A percentile compares a stretch with the other conserved stretches of the same genome.
Evolutionary conservation across 1,140 invertebrate species (phyloP).

Genomic region (Rhopalosiphum maidis): DNA sequence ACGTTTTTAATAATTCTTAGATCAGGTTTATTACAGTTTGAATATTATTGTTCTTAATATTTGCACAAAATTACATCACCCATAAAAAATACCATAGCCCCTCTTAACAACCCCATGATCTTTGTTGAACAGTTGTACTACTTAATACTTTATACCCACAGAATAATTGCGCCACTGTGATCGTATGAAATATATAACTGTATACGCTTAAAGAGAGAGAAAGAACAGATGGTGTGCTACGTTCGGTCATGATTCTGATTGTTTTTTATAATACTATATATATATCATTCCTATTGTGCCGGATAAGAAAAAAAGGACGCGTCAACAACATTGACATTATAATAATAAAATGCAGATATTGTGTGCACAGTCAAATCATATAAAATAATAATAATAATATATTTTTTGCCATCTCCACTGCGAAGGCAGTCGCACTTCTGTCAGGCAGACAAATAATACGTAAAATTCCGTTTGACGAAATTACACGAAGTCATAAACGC

Average conservation of each 20-base stretch:
- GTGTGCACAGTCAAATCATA: background rate
- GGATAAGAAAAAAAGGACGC: background rate
- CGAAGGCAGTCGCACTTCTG: background rate
- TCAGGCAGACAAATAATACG: background rate
- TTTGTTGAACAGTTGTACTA: background rate
- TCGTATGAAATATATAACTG: background rate
- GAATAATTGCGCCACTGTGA: background rate
- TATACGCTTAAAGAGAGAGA: background rate
- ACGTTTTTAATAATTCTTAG: background rate
- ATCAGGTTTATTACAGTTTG: background rate
- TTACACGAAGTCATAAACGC: background rate
- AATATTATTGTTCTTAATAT: background rate
- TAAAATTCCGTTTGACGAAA: slow-evolving; percentile 29
- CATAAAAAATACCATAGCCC: background rate
- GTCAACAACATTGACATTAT: background rate
- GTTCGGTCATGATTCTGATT: background rate
- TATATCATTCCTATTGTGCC: background rate
- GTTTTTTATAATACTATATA: background rate
- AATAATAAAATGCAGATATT: background rate
- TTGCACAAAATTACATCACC: background rate
- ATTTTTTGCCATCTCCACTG: too few relatives aligned
- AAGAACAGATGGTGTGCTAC: background rate
- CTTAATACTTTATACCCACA: background rate
- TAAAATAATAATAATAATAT: background rate
- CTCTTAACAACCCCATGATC: background rate